phyloP scores from a whole-genome alignment of 1,140 invertebrate species.

The Drosophila suzukii region DNA sequence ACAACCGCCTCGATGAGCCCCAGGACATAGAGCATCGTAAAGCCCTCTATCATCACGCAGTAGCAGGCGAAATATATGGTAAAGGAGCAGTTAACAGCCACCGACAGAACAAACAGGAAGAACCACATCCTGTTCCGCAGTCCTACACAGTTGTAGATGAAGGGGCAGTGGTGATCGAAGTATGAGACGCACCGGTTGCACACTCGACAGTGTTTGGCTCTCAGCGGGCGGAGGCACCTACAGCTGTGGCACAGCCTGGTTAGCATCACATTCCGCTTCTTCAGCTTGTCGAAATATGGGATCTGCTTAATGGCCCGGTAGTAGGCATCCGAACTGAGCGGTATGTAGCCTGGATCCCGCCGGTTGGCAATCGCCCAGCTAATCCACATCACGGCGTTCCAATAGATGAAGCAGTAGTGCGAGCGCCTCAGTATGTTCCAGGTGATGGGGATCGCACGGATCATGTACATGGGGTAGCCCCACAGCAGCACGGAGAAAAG shows the following conservation, averaged over 20 bases:
- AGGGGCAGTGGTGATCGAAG: constrained; percentile 98
- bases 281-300: constrained; percentile 95
- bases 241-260: constrained; percentile 96
- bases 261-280: constrained; percentile 93
- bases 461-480: constrained; percentile 97
- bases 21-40: constrained; percentile 92
- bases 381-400: constrained; percentile 96
- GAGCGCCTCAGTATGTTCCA: constrained; percentile 93
- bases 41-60: constrained; percentile 93
- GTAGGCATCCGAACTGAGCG: constrained; percentile 94
- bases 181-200: constrained; percentile 96
- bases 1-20: constrained; percentile 92
- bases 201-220: constrained; percentile 96
- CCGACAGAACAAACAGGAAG: constrained; percentile 93
- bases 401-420: constrained; percentile 95
- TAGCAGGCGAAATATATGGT: constrained; percentile 95
- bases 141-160: constrained; percentile 97
- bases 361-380: constrained; percentile 95
- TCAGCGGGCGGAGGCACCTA: constrained; percentile 92
- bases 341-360: constrained; percentile 94
- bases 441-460: constrained; percentile 94
- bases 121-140: constrained; percentile 95
- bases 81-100: constrained; percentile 94
- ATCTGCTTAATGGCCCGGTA: constrained; percentile 95
- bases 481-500: constrained; percentile 93